Conservation (phyloP, 1,140 invertebrate species). For the Trachymyrmex septentrionalis region DNA sequence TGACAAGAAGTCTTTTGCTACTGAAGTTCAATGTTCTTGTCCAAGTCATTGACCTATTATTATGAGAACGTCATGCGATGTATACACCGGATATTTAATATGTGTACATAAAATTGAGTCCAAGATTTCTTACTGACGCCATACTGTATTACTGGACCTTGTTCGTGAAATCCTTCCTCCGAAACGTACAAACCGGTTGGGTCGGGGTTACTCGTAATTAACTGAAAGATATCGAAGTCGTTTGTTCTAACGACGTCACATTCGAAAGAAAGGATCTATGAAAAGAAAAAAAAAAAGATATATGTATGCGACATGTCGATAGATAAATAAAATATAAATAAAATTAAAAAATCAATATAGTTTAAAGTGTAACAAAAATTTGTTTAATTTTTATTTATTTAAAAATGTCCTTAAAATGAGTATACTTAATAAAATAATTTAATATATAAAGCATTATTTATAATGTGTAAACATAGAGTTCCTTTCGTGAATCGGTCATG, state of each 20-base stretch:
- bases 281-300: constrained; percentile 13
- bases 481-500: background rate
- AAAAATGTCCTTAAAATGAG: background rate
- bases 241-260: constrained; percentile 57
- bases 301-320: background rate
- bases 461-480: background rate
- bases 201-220: constrained; percentile 61
- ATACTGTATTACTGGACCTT: constrained; percentile 41
- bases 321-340: constrained; percentile 5
- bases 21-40: constrained; percentile 55
- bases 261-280: constrained; percentile 28
- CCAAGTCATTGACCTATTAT: constrained; percentile 37
- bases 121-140: constrained; percentile 33
- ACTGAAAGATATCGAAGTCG: constrained; percentile 19
- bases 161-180: constrained; percentile 5
- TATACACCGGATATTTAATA: background rate
- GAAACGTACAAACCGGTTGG: constrained; percentile 72
- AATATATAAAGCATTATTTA: background rate
- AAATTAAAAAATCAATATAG: background rate
- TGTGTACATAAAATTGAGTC: constrained; percentile 59
- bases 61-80: background rate
- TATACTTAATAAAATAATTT: background rate
- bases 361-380: background rate
- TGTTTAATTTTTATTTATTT: background rate
- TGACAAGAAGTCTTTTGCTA: constrained; percentile 8